Evolutionary conservation across 1,140 invertebrate species (phyloP).

Genomic region (Heterodera carotae): DNA sequence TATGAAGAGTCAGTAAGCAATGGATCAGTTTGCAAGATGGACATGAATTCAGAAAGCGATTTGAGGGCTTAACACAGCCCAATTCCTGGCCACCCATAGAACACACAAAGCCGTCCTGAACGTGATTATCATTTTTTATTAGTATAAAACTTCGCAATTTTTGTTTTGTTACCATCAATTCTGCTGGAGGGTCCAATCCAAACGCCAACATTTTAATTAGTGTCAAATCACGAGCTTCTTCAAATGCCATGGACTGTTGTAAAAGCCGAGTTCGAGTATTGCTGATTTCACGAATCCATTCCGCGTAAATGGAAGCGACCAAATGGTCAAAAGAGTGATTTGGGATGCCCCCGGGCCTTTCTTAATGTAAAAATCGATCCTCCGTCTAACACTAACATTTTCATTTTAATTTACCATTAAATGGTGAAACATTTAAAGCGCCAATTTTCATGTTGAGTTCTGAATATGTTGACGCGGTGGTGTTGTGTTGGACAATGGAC

Average conservation of each 20-base stretch:
- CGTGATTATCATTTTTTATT: no score
- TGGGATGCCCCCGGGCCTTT: no score
- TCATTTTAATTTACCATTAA: background rate
- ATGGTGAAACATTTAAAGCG: background rate
- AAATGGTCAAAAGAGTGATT: no score
- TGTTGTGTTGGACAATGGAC: background rate
- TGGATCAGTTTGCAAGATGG: slow-evolving; percentile 55
- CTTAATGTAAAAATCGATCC: no score
- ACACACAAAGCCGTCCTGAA: slow-evolving; percentile 1
- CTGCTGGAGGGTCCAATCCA: slow-evolving; percentile 53
- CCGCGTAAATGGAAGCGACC: no score
- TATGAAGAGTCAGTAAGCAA: slow-evolving; percentile 30
- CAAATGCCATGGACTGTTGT: background rate
- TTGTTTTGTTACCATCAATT: slow-evolving; percentile 38
- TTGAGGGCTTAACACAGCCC: slow-evolving; percentile 40
- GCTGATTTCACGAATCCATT: background rate
- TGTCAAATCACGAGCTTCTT: slow-evolving; percentile 49
- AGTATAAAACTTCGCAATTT: no score
- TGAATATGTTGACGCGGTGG: background rate
- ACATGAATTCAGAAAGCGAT: slow-evolving; percentile 47
- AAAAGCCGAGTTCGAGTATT: slow-evolving; percentile 16
- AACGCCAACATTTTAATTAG: slow-evolving; percentile 54
- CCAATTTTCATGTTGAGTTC: background rate
- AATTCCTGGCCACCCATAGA: slow-evolving; percentile 12
- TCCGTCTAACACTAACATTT: no score